Evolutionary conservation across 2,113 vertebrate genomes (phyloP), one percentile per base, ranked within the genome.

Genomic region (Hystrix brachyura): DNA sequence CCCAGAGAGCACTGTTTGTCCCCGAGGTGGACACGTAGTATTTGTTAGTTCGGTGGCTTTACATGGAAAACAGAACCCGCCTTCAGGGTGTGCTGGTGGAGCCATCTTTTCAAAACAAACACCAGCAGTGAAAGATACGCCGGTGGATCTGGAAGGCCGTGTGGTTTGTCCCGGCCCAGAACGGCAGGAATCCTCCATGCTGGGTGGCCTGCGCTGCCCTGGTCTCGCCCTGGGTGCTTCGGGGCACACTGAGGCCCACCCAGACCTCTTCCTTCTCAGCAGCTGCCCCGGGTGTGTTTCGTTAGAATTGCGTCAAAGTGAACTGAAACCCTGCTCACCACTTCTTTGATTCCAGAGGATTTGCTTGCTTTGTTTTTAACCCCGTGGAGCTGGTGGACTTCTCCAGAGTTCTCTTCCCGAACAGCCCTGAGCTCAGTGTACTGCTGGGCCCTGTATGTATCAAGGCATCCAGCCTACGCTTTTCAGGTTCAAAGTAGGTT

Each of bases 41-140:
- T 67, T 79, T 51, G 3, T 89, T 80, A 84, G 65, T 53, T 76
- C 5, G 11, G n/a, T 72, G 87, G 34, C 82, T 94, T 91, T 94
- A 27, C 71, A 12, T 18, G 32, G 64, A 59, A 94, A 94, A 65
- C 53, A 78, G 60, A 95, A 46, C 38, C 32, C n/a, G 55, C 72
- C 59, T 71, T 90, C 67, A 38, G 53, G 65, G 57, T 64, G 84
- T 94, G 72, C 88, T 89, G 59, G 5, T 80, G 29, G 80, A 46
- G 62, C n/a, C 11, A 27, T 78, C 86, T 91, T 93, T 94, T 78
- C 21, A 88, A 95, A 94, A 74, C 72, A 93, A 91, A 34, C 79
- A 92, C 71, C 51, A 82, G 53, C 53, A 62, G 5, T 83, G 72
- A 79, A 95, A 85, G 87, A 84, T 48, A 34, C 12, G 81, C 60